phyloP scores from a whole-genome alignment of 2,888 invertebrate species.

The Acleris laterana region DNA sequence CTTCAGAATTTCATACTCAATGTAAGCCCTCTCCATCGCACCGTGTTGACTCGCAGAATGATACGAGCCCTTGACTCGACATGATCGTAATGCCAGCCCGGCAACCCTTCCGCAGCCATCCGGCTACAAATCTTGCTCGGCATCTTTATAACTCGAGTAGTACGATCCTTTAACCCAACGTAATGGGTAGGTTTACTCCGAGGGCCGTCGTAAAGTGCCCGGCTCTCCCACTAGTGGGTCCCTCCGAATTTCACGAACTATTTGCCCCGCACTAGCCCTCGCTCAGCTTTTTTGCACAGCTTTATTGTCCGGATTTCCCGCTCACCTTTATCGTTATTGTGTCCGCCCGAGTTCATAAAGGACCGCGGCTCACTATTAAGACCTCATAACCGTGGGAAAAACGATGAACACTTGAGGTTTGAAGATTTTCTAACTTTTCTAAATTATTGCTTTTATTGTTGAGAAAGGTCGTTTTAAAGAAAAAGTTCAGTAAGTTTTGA shows the following conservation, averaged over 20 bases:
- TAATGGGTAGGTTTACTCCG: conserved; percentile 82
- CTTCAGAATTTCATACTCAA: conserved; percentile 65
- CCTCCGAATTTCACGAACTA: conserved; percentile 83
- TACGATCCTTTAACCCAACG: conserved; percentile 82
- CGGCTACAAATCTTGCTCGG: conserved; percentile 82
- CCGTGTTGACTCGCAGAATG: conserved; percentile 80
- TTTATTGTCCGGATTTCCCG: conserved; percentile 84
- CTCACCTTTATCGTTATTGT: conserved; percentile 84
- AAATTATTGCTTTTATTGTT: conserved; percentile 27
- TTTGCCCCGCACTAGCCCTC: conserved; percentile 81
- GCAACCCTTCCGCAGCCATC: conserved; percentile 82
- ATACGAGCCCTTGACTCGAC: conserved; percentile 78
- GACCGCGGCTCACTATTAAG: conserved; percentile 78
- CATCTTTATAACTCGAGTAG: conserved; percentile 81
- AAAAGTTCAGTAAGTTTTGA: too few species aligned
- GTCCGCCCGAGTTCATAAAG: conserved; percentile 82
- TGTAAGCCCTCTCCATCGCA: conserved; percentile 75
- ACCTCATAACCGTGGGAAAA: conserved; percentile 84
- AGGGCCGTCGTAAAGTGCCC: conserved; percentile 83
- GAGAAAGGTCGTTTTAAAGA: neutral
- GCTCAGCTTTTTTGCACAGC: conserved; percentile 79
- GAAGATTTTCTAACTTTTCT: conserved; percentile 46
- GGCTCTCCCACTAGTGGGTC: conserved; percentile 66
- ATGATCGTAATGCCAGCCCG: conserved; percentile 79
- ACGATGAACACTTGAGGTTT: conserved; percentile 45